phyloP scores from a whole-genome alignment of 2,888 invertebrate genomes.

The Andrena hattorfiana region DNA sequence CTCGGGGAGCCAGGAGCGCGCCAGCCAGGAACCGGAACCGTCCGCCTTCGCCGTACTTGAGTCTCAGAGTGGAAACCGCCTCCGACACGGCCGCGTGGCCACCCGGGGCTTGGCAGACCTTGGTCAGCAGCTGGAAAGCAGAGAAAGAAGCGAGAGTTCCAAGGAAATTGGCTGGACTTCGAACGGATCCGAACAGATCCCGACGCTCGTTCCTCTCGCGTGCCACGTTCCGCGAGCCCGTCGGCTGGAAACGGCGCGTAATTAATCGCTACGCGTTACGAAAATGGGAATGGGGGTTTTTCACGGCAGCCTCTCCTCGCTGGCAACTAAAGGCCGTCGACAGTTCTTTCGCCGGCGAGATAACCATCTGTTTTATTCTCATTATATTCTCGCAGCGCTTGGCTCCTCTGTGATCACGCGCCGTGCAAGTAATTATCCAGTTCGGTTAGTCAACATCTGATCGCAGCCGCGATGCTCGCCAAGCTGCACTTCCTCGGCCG shows the following conservation, averaged over 20 bases:
- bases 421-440: constrained; percentile 63
- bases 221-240: background rate
- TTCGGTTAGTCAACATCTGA: constrained; percentile 51
- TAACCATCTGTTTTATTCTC: constrained; percentile 47
- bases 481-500: constrained; percentile 41
- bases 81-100: constrained; percentile 96
- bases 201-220: background rate
- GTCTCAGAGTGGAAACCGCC: constrained; percentile 94
- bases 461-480: constrained; percentile 53
- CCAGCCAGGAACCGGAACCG: constrained; percentile 96
- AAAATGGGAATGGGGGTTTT: constrained; percentile 2
- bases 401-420: constrained; percentile 57
- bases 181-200: background rate
- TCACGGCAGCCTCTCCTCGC: background rate
- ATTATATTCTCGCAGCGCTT: constrained; percentile 35
- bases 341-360: constrained; percentile 16
- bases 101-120: constrained; percentile 91
- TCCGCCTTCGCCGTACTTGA: constrained; percentile 96
- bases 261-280: constrained; percentile 16
- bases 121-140: constrained; percentile 90
- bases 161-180: background rate
- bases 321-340: constrained; percentile 7
- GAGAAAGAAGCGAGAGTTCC: constrained; percentile 2
- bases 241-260: background rate
- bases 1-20: constrained; percentile 93